These are phyloP conservation scores for Pterocles orientalis DNA, from an alignment of 2,113 vertebrate species.

Conservation along the genomic window DNA sequence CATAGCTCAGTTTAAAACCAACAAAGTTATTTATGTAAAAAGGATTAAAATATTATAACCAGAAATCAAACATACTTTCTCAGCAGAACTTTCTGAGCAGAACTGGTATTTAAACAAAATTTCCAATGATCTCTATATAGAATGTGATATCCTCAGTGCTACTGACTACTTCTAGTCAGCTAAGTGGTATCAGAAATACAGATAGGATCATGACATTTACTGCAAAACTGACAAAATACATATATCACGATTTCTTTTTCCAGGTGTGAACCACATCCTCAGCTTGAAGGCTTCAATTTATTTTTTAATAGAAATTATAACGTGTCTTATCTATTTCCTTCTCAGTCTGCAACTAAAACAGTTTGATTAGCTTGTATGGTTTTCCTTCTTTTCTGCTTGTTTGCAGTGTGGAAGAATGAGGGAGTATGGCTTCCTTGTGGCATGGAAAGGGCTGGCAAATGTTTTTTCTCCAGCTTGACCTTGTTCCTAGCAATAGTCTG, in stretches of 20 bases:
- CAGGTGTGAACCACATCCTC: neutral
- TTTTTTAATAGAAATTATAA: neutral
- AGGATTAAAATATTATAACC: neutral
- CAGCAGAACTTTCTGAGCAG: neutral
- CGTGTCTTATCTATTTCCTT: neutral
- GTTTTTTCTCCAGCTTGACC: neutral
- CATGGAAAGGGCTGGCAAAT: neutral
- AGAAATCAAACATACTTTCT: neutral
- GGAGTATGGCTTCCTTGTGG: neutral
- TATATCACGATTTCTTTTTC: neutral
- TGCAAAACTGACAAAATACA: neutral
- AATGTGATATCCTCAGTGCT: neutral
- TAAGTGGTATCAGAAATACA: neutral
- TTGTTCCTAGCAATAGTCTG: neutral
- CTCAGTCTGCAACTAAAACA: neutral
- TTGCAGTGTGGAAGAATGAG: neutral
- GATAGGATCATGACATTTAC: neutral
- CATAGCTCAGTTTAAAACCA: neutral
- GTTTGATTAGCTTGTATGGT: neutral
- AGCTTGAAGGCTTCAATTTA: neutral
- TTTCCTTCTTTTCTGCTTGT: neutral
- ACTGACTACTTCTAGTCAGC: neutral
- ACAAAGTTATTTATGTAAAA: neutral
- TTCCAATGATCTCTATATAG: neutral
- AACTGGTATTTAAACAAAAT: neutral